phyloP scores from a whole-genome alignment of 2,797 vertebrate genomes.

The Halcyon leucocephala region DNA sequence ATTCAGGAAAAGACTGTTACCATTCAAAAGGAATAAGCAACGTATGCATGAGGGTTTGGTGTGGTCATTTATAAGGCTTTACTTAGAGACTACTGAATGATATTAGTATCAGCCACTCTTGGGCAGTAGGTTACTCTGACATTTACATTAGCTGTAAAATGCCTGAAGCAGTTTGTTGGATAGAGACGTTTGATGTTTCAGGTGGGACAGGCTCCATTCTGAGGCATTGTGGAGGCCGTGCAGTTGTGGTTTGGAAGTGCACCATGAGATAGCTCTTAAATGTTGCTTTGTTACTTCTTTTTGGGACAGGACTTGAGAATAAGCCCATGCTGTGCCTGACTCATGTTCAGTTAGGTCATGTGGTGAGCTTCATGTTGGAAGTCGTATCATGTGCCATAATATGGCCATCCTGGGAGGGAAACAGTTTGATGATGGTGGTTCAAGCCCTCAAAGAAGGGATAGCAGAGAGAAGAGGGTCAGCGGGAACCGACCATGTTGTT shows the following conservation, averaged over 20 bases:
- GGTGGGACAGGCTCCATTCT: neutral
- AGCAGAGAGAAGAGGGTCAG: neutral
- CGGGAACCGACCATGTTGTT: accelerated
- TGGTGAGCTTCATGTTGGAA: neutral
- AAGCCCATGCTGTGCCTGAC: accelerated
- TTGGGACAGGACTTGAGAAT: neutral
- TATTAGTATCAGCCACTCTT: neutral
- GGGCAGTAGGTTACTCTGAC: neutral
- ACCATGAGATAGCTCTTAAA: neutral
- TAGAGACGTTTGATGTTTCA: neutral
- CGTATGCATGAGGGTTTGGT: accelerated
- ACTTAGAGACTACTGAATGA: neutral
- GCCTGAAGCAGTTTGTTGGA: neutral
- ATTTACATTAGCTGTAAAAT: neutral
- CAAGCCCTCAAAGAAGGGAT: neutral
- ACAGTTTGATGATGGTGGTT: neutral
- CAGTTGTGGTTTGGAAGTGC: accelerated
- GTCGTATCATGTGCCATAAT: neutral
- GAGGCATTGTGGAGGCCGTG: neutral
- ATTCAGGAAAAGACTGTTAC: neutral
- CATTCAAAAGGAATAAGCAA: neutral
- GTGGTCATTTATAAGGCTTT: neutral
- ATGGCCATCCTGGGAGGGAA: accelerated
- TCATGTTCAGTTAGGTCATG: neutral
- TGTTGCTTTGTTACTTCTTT: neutral